These are phyloP conservation scores for Paramormyrops kingsleyae DNA, from an alignment of 2,113 vertebrate genomes.

Conservation along the genomic window DNA sequence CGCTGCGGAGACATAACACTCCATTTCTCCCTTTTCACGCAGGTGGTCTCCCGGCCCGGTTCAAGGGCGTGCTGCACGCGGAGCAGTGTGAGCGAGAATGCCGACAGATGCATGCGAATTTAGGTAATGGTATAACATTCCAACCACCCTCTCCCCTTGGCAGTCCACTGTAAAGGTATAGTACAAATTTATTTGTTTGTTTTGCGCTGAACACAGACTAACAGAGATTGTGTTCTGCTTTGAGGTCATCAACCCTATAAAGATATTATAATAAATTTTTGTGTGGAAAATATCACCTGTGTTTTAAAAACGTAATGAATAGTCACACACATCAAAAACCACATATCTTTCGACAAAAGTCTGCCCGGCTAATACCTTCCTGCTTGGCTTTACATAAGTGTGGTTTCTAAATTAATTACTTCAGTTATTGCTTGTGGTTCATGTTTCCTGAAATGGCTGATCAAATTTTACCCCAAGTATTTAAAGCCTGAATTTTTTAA, in stretches of 20 bases:
- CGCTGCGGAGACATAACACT: constrained; percentile 72
- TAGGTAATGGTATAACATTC: constrained; percentile 68
- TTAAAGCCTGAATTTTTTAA: background rate
- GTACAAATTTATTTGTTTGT: constrained; percentile 67
- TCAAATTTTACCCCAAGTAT: constrained; percentile 10
- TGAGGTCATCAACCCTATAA: constrained; percentile 49
- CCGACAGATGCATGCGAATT: constrained; percentile 65
- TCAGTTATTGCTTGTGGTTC: constrained; percentile 8
- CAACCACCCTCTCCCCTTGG: constrained; percentile 54
- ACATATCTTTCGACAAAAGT: constrained; percentile 4
- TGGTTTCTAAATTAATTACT: constrained; percentile 21
- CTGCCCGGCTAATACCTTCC: background rate
- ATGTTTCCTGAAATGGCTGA: constrained; percentile 14
- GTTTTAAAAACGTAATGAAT: constrained; percentile 40
- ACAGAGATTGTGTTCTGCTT: constrained; percentile 40
- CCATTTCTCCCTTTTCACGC: constrained; percentile 69
- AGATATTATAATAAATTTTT: constrained; percentile 56
- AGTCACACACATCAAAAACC: constrained; percentile 36
- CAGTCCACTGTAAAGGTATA: constrained; percentile 49
- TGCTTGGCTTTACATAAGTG: background rate
- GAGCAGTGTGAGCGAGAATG: constrained; percentile 45
- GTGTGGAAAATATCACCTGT: constrained; percentile 34
- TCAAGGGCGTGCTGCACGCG: constrained; percentile 53
- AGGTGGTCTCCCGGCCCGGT: constrained; percentile 63
- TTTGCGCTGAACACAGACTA: constrained; percentile 57